Evolutionary conservation across 2,113 vertebrate species (phyloP), one percentile per base, ranked within the genome.

Genomic region (Paralichthys olivaceus): DNA sequence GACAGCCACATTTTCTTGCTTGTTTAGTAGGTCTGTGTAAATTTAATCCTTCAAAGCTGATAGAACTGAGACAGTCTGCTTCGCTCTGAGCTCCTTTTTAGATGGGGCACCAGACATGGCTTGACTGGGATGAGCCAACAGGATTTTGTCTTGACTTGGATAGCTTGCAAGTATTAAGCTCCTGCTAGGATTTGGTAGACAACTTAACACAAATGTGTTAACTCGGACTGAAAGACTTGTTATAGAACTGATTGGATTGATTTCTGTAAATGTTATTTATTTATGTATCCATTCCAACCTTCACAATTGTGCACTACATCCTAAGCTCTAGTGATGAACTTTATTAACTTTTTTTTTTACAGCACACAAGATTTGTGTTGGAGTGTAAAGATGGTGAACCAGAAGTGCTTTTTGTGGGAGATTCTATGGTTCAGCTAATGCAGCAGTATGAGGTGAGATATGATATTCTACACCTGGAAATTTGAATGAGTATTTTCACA

Each of bases 351-450:
- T 8, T 17, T 40, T 59, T 57, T 58, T 75, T 77, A 32, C 87
- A 94, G 93, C 93, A 94, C 32, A 88, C 86, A 56, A 78, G 93
- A 28, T 95, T 94, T 83, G 92, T 93, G 60, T 92, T 90, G 89
- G 93, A 95, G 81, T 94, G 94, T 79, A 95, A 95, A 73, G 93
- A 95, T 64, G 93, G 87, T 11, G 93, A 94, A 74, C 93, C 93
- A 74, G 94, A 95, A 0, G 94, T 99, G 67, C 95, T 99, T 54
- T 99, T 99, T 81, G 94, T 99, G 26, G 98, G 98, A 0, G 98
- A 99, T 90, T 99, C 96, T 77, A 98, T 99, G 97, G 94, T 98
- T 56, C 98, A 99, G 83, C 83, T 99, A 63, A 95, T 99, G 83
- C 96, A 97, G 89, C 98, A 99, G 53, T 96, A 95, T 0, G 97